Conservation (phyloP, 2,888 invertebrate species). For the Caenorhabditis becei region DNA sequence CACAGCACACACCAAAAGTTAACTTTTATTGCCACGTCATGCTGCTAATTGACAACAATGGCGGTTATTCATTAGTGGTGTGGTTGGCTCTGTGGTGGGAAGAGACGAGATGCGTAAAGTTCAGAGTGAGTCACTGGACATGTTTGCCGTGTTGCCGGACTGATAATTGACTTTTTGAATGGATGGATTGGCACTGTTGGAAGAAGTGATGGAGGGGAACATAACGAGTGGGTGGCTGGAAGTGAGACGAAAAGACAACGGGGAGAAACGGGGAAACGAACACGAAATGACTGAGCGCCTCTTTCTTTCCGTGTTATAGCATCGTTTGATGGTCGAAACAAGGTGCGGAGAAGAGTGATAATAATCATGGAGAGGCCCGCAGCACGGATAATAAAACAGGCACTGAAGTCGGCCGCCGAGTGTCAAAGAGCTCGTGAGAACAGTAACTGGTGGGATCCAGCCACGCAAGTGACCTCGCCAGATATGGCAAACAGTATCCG, state of each 20-base stretch:
- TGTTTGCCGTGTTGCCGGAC: slow-evolving; percentile 35
- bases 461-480: no score
- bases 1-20: slow-evolving; percentile 43
- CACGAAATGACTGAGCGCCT: slow-evolving; percentile 3
- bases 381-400: slow-evolving; percentile 29
- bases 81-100: slow-evolving; percentile 22
- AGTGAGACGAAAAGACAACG: slow-evolving; percentile 18
- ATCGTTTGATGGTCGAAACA: slow-evolving; percentile 27
- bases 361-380: slow-evolving; percentile 23
- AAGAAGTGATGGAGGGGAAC: neutral
- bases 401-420: neutral
- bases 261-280: slow-evolving; percentile 6
- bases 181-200: slow-evolving; percentile 13
- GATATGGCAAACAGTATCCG: no score
- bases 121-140: slow-evolving; percentile 49
- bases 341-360: slow-evolving; percentile 43
- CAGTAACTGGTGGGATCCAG: no score
- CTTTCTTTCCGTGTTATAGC: slow-evolving; percentile 9
- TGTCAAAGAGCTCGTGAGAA: neutral
- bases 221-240: neutral
- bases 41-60: slow-evolving; percentile 56
- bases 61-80: slow-evolving; percentile 37
- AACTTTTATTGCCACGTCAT: slow-evolving; percentile 58
- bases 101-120: slow-evolving; percentile 53
- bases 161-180: slow-evolving; percentile 61